phyloP scores from a whole-genome alignment of 2,888 invertebrate species.

The Chromoteleia sp. region DNA sequence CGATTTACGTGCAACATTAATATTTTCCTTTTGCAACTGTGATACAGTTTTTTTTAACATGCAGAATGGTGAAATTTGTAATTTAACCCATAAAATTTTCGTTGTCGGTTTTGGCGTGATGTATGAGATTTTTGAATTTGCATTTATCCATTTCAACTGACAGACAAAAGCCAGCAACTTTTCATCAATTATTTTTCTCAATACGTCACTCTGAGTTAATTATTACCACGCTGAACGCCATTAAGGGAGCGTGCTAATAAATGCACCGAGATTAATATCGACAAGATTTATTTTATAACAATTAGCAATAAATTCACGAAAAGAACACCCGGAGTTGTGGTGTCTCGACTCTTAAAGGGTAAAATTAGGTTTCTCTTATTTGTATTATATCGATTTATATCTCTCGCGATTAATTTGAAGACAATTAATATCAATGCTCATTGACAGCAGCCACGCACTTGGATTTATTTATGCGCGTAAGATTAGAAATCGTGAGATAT shows the following conservation, averaged over 20 bases:
- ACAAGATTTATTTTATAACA: constrained; percentile 12
- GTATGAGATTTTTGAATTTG: constrained; percentile 4
- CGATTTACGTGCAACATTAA: background rate
- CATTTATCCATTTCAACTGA: background rate
- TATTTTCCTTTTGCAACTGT: background rate
- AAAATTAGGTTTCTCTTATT: background rate
- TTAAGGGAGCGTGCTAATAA: constrained; percentile 13
- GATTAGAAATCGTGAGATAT: background rate
- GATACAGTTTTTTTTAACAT: background rate
- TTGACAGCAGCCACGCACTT: background rate
- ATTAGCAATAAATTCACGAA: constrained; percentile 10
- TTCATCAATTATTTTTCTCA: constrained; percentile 4
- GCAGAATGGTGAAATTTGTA: background rate
- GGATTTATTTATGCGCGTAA: background rate
- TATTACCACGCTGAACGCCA: constrained; percentile 15
- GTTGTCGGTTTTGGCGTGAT: constrained; percentile 7
- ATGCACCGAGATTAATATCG: constrained; percentile 16
- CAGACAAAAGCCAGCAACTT: background rate
- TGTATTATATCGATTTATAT: background rate
- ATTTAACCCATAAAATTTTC: background rate
- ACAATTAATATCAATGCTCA: background rate
- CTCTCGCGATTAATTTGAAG: background rate
- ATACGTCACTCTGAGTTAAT: background rate
- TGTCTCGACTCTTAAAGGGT: background rate
- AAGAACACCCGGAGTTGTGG: constrained; percentile 1